phyloP scores from a whole-genome alignment of 2,113 vertebrate genomes.

The Cryptoleucopteryx plumbea region DNA sequence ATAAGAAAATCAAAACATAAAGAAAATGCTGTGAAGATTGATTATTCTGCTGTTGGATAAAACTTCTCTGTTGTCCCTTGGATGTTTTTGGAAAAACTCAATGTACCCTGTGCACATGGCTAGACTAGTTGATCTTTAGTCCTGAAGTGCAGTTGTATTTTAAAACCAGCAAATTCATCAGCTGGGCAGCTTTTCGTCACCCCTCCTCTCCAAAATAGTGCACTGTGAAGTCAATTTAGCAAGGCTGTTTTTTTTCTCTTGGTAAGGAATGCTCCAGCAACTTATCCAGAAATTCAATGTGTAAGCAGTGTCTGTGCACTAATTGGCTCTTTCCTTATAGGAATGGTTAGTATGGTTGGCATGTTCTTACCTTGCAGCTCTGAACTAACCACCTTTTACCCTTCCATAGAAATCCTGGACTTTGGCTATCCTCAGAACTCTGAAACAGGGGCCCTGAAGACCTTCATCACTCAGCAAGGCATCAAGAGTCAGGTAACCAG shows the following conservation, averaged over 20 bases:
- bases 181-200: neutral
- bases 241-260: neutral
- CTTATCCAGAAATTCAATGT: neutral
- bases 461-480: slow-evolving; percentile 99
- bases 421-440: slow-evolving; percentile 99
- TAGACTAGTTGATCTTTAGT: neutral
- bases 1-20: slow-evolving; percentile 73
- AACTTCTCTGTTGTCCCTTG: neutral
- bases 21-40: slow-evolving; percentile 67
- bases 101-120: neutral
- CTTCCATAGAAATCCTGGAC: slow-evolving; percentile 91
- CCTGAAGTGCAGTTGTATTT: neutral
- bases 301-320: neutral
- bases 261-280: neutral
- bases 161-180: neutral
- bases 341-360: neutral
- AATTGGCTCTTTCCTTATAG: neutral
- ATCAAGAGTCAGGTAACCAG: slow-evolving; percentile 95
- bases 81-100: neutral
- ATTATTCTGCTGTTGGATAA: neutral
- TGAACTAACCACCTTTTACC: slow-evolving; percentile 30
- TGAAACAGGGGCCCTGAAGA: slow-evolving; percentile 97
- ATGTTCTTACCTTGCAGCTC: neutral
- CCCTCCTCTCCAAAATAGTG: neutral
- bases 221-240: neutral